These are phyloP conservation scores for Tympanoctomys barrerae DNA, from an alignment of 2,797 vertebrate genomes.

Conservation along the genomic window DNA sequence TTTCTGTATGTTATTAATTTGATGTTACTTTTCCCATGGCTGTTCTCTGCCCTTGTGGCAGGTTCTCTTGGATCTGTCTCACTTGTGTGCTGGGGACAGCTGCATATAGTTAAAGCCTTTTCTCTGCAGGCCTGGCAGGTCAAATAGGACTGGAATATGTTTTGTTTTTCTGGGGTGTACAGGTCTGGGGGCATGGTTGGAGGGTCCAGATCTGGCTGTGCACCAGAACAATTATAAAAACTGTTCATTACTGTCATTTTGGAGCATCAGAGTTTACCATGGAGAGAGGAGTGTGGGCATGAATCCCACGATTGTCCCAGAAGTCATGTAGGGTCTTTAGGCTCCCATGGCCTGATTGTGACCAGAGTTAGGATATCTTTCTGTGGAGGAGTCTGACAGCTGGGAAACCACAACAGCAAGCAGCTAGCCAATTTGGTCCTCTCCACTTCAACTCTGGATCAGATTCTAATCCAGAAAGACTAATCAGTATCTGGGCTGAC, in stretches of 20 bases:
- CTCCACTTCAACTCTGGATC: not conserved
- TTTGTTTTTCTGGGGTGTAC: not conserved
- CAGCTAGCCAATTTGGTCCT: not conserved
- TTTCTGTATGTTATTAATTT: constrained; percentile 14
- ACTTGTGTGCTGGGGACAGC: not conserved
- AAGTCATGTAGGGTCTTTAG: constrained; percentile 32
- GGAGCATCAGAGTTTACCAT: not conserved
- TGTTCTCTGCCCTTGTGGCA: constrained; percentile 56
- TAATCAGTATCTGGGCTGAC: not conserved
- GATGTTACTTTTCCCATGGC: not conserved
- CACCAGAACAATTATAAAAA: not conserved
- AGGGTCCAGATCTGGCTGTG: constrained; percentile 24
- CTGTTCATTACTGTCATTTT: not conserved
- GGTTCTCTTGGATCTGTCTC: not conserved
- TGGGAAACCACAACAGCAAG: not conserved
- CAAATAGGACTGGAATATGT: not conserved
- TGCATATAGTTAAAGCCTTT: not conserved
- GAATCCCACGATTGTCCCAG: not conserved
- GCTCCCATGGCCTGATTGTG: not conserved
- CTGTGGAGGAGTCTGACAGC: not conserved
- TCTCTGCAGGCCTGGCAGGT: not conserved
- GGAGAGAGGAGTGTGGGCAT: not conserved
- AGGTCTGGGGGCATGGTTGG: not conserved
- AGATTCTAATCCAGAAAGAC: not conserved
- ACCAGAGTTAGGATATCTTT: constrained; percentile 29